These are phyloP conservation scores for Atta cephalotes DNA, from an alignment of 1,140 invertebrate species.

Conservation along the genomic window DNA sequence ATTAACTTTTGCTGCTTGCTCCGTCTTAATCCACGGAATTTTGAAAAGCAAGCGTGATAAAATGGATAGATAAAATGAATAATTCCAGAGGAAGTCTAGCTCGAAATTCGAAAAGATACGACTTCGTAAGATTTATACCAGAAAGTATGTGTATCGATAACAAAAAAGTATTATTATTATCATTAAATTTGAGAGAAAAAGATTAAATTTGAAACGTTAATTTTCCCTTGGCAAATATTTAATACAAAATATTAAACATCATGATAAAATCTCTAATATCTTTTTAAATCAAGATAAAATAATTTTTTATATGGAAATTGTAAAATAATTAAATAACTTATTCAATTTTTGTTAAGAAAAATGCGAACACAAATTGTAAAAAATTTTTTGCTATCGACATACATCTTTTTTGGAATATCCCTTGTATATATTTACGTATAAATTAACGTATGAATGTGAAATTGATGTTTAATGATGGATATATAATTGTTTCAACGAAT, in stretches of 20 bases:
- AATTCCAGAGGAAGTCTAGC: neutral
- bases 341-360: conserved; percentile 3
- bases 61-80: conserved; percentile 8
- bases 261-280: neutral
- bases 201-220: neutral
- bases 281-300: neutral
- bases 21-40: neutral
- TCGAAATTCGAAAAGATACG: conserved; percentile 18
- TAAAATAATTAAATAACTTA: neutral
- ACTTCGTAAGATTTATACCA: conserved; percentile 14
- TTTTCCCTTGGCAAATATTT: neutral
- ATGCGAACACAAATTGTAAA: neutral
- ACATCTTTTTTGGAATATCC: conserved; percentile 18
- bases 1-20: conserved; percentile 6
- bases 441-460: conserved; percentile 25
- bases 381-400: conserved; percentile 1
- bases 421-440: conserved; percentile 5
- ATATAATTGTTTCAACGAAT: conserved; percentile 52
- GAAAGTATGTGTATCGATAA: conserved; percentile 38
- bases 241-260: conserved; percentile 1
- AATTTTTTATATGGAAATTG: neutral
- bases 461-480: conserved; percentile 18
- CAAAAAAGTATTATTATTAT: neutral
- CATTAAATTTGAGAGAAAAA: neutral
- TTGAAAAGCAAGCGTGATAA: neutral